These are phyloP conservation scores for Protonibea diacanthus DNA, from an alignment of 2,797 vertebrate species.

Conservation along the genomic window DNA sequence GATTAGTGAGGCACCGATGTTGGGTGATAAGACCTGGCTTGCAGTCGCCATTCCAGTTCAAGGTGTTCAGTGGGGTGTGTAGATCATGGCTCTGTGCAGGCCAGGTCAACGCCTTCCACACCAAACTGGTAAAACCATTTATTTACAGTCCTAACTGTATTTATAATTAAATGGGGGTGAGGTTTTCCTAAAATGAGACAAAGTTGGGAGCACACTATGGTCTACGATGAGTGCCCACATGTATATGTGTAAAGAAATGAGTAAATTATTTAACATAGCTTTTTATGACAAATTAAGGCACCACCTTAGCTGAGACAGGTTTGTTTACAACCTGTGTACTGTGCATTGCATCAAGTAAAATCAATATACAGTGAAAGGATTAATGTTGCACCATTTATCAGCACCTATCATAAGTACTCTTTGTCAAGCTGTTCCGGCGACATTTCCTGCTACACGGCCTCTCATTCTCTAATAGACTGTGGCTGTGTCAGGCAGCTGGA, in stretches of 20 bases:
- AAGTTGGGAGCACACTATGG: too few relatives aligned
- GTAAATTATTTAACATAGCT: background rate
- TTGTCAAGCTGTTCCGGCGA: background rate
- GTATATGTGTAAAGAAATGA: background rate
- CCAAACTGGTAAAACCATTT: background rate
- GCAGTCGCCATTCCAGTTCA: background rate
- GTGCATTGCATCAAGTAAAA: background rate
- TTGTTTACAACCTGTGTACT: background rate
- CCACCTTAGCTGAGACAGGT: background rate
- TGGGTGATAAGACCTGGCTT: constrained; percentile 15
- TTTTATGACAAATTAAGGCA: background rate
- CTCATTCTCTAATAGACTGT: background rate
- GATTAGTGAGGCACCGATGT: constrained; percentile 22
- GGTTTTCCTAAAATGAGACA: background rate
- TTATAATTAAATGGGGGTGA: background rate
- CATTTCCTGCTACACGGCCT: constrained; percentile 9
- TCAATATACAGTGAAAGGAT: constrained; percentile 2
- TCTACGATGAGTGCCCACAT: background rate
- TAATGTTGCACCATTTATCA: background rate
- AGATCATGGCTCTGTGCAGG: constrained; percentile 4
- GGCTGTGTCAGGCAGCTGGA: background rate
- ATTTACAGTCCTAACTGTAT: background rate
- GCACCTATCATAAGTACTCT: background rate
- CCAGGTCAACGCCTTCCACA: background rate
- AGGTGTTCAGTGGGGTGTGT: constrained; percentile 13